A percentile compares a stretch with the other conserved stretches of the same genome.
Evolutionary conservation across 2,113 vertebrate species (phyloP).

Genomic region (Phasianus colchicus): DNA sequence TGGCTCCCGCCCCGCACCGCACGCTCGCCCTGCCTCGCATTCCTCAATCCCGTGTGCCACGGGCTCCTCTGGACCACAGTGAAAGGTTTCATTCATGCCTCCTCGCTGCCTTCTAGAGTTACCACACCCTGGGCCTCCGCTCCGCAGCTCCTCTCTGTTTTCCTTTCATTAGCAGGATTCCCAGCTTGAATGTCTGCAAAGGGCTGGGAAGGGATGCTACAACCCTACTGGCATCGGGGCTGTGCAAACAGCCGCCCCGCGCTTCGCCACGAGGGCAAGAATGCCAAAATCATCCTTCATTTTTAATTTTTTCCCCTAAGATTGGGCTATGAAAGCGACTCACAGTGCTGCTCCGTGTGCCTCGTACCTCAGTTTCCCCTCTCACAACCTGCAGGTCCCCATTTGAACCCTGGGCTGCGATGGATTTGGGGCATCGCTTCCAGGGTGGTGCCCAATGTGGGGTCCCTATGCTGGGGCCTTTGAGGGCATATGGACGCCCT

Average conservation of each 20-base stretch:
- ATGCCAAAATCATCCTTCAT: neutral
- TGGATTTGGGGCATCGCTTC: neutral
- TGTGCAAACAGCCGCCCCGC: neutral
- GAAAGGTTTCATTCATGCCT: slow-evolving; percentile 80
- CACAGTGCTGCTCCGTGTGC: accelerated
- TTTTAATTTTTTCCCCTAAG: neutral
- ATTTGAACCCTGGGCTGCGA: accelerated
- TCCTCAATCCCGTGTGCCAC: slow-evolving; percentile 61
- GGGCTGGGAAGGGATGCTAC: slow-evolving; percentile 45
- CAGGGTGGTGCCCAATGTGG: too few relatives aligned
- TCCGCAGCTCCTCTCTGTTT: slow-evolving; percentile 64
- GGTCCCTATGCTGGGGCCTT: neutral
- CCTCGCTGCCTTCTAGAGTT: slow-evolving; percentile 69
- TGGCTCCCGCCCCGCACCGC: slow-evolving; percentile 34
- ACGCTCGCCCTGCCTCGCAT: slow-evolving; percentile 51
- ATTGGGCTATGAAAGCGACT: neutral
- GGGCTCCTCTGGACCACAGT: slow-evolving; percentile 67
- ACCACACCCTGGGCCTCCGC: slow-evolving; percentile 75
- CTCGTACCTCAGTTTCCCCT: neutral
- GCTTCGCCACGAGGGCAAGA: accelerated
- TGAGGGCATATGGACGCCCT: too few relatives aligned
- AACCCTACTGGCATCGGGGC: neutral
- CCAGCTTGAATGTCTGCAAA: slow-evolving; percentile 38
- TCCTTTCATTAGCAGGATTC: slow-evolving; percentile 77
- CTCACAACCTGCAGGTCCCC: neutral